Percentiles rank a stretch among this genome's conserved stretches.
phyloP scores from a whole-genome alignment of 2,888 invertebrate species.

The Octonoba sinensis region DNA sequence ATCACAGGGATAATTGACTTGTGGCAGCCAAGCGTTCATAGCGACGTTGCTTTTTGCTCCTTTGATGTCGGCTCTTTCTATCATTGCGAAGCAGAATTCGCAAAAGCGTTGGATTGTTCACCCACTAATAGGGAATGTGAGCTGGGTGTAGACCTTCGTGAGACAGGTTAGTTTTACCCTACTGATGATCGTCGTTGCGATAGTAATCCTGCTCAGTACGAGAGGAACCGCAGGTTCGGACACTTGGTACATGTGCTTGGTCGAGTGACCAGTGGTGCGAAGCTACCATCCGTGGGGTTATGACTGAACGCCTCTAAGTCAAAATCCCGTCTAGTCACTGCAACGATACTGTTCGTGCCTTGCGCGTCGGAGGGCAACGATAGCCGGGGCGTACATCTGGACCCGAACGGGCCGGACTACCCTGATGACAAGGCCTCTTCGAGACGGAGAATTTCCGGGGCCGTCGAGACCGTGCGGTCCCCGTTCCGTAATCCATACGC shows the following conservation, averaged over 20 bases:
- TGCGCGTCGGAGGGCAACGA: conserved; percentile 71
- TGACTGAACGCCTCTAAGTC: conserved; percentile 75
- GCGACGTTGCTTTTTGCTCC: conserved; percentile 71
- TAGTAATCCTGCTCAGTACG: conserved; percentile 76
- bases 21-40: conserved; percentile 73
- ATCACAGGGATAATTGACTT: conserved; percentile 71
- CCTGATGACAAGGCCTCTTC: too few relatives aligned
- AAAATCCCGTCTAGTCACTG: conserved; percentile 77
- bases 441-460: too few relatives aligned
- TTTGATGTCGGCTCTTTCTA: conserved; percentile 71
- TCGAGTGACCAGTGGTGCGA: conserved; percentile 78
- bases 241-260: conserved; percentile 77
- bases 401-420: too few relatives aligned
- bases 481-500: too few relatives aligned
- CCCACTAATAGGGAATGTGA: conserved; percentile 77
- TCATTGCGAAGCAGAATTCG: conserved; percentile 63
- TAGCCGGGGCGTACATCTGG: conserved; percentile 66
- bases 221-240: conserved; percentile 77
- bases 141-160: conserved; percentile 79
- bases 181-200: conserved; percentile 71
- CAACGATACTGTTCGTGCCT: conserved; percentile 67
- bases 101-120: conserved; percentile 64
- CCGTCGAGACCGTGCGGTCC: too few relatives aligned
- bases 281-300: conserved; percentile 79
- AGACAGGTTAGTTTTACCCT: conserved; percentile 72